Evolutionary conservation across 2,797 vertebrate genomes (phyloP).

Genomic region (Gobionotothen gibberifrons): DNA sequence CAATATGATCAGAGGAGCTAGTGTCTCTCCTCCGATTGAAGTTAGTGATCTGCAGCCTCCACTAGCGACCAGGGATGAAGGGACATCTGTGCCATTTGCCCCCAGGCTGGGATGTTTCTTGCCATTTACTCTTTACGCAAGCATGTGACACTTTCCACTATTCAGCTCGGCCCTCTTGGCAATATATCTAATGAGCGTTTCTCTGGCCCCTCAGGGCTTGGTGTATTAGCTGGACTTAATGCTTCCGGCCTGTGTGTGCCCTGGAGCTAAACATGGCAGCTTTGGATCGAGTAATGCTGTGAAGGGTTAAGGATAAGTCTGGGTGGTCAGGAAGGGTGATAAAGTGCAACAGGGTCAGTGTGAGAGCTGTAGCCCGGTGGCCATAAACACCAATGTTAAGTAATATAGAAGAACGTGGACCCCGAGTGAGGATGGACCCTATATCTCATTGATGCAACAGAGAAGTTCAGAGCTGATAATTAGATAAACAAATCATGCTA

Average conservation of each 20-base stretch:
- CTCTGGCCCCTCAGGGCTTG: conserved; percentile 60
- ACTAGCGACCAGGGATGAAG: conserved; percentile 62
- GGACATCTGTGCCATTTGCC: conserved; percentile 77
- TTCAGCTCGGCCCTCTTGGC: conserved; percentile 59
- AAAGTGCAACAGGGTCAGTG: conserved; percentile 66
- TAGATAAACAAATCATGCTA: background rate
- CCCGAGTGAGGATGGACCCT: conserved; percentile 6
- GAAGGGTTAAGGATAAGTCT: conserved; percentile 70
- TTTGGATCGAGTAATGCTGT: conserved; percentile 62
- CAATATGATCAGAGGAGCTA: conserved; percentile 53
- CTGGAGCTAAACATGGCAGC: conserved; percentile 66
- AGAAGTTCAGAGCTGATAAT: background rate
- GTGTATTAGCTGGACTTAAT: conserved; percentile 80
- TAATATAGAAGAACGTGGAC: conserved; percentile 35
- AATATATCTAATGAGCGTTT: conserved; percentile 74
- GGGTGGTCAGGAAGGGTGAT: conserved; percentile 80
- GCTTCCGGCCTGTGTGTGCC: conserved; percentile 74
- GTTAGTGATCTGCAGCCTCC: conserved; percentile 55
- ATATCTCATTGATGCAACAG: background rate
- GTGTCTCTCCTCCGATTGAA: conserved; percentile 66
- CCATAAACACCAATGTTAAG: conserved; percentile 55
- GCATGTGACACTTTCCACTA: conserved; percentile 80
- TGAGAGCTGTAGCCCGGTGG: conserved; percentile 58
- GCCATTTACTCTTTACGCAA: conserved; percentile 74
- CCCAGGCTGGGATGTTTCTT: conserved; percentile 74